Percentiles rank a stretch among this genome's conserved stretches.
phyloP scores from a whole-genome alignment of 2,113 vertebrate species.

The Colinus virginianus region DNA sequence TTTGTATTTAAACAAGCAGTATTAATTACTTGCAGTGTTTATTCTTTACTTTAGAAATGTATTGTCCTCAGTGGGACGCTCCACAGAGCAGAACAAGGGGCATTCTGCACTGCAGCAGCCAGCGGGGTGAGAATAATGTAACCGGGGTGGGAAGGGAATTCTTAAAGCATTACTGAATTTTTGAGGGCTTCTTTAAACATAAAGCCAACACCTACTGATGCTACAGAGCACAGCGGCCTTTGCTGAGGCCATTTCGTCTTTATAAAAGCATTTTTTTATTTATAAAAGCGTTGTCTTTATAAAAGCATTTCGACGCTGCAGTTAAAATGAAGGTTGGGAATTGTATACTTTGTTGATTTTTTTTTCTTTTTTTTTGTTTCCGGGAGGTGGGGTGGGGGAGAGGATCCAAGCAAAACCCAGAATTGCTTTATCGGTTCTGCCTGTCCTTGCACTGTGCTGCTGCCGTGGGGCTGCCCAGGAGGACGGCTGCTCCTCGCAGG shows the following conservation, averaged over 20 bases:
- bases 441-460: background rate
- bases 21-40: background rate
- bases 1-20: background rate
- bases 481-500: background rate
- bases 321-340: background rate
- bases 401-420: background rate
- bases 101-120: background rate
- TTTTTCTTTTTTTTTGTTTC: background rate
- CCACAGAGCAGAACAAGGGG: background rate
- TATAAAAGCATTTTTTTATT: background rate
- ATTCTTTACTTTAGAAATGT: background rate
- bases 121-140: background rate
- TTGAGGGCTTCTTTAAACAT: background rate
- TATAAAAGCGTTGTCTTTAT: fast-evolving
- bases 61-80: background rate
- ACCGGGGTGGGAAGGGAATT: background rate
- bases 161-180: background rate
- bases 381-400: fast-evolving
- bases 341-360: background rate
- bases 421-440: background rate
- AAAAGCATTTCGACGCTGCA: background rate
- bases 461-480: background rate
- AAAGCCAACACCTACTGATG: background rate
- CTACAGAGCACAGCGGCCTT: background rate
- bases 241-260: background rate